A percentile compares a stretch with the other conserved stretches of the same genome.
Conservation (phyloP, 2,113 vertebrate species). For the Podarcis muralis region DNA sequence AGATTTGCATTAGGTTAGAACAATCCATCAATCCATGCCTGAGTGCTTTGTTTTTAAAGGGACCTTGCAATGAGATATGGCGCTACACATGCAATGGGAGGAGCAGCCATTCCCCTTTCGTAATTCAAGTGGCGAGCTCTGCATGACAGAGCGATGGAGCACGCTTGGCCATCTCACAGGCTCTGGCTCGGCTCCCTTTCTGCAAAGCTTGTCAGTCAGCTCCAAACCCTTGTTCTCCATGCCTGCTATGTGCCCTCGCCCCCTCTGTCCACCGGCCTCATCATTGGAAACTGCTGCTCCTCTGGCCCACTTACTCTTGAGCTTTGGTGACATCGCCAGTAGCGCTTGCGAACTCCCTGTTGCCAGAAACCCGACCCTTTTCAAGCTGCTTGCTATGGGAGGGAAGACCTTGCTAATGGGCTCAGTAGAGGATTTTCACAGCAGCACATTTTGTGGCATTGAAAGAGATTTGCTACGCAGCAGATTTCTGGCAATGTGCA, state of each 20-base stretch:
- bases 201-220: no score
- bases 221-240: not conserved
- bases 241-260: no score
- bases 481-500: not conserved
- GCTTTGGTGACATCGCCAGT: not conserved
- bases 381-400: not conserved
- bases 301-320: not conserved
- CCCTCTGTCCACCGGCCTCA: not conserved
- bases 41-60: conserved; percentile 1
- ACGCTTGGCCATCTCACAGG: not conserved
- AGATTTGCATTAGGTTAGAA: not conserved
- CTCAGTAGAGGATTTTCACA: not conserved
- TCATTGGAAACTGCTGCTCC: not conserved
- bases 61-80: rapidly evolving
- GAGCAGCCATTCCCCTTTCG: no score
- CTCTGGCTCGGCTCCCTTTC: not conserved
- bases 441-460: not conserved
- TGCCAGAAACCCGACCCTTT: not conserved
- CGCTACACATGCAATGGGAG: rapidly evolving
- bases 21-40: not conserved
- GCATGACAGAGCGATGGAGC: not conserved
- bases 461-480: not conserved
- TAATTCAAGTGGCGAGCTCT: not conserved
- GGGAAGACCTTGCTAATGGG: not conserved
- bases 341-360: not conserved